phyloP scores from a whole-genome alignment of 1,140 invertebrate genomes.

The Bombus confusus region DNA sequence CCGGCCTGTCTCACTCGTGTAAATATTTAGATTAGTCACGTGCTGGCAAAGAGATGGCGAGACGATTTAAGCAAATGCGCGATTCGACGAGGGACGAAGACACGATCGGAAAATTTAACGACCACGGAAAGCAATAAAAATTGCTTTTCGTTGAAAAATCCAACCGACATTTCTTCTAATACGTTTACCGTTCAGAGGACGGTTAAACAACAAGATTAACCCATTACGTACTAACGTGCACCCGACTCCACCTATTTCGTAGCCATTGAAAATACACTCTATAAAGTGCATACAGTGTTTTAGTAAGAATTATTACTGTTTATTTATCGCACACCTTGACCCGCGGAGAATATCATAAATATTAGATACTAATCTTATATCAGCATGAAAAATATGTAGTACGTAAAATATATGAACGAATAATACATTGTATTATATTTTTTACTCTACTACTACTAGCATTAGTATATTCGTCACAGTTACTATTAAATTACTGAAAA shows the following conservation, averaged over 20 bases:
- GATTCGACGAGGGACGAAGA: constrained; percentile 20
- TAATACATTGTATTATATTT: not conserved
- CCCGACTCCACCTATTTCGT: too few species aligned
- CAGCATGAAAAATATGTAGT: not conserved
- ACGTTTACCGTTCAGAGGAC: not conserved
- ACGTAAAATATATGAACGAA: not conserved
- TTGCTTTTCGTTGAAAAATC: constrained; percentile 46
- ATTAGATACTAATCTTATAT: not conserved
- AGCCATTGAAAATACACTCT: not conserved
- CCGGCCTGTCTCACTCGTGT: constrained; percentile 50
- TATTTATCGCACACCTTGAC: not conserved
- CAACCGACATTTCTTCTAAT: constrained; percentile 48
- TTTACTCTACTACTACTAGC: too few species aligned
- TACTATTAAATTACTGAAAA: not conserved
- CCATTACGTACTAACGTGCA: too few species aligned
- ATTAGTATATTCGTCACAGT: too few species aligned
- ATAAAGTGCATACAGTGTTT: not conserved
- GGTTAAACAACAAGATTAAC: not conserved
- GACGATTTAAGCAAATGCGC: constrained; percentile 68
- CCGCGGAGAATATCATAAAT: not conserved
- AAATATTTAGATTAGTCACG: constrained; percentile 70
- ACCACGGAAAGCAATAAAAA: not conserved
- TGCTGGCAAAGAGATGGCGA: constrained; percentile 45
- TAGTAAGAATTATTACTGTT: not conserved
- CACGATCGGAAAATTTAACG: constrained; percentile 4